phyloP scores from a whole-genome alignment of 2,888 invertebrate species.

The Mayetiola destructor region DNA sequence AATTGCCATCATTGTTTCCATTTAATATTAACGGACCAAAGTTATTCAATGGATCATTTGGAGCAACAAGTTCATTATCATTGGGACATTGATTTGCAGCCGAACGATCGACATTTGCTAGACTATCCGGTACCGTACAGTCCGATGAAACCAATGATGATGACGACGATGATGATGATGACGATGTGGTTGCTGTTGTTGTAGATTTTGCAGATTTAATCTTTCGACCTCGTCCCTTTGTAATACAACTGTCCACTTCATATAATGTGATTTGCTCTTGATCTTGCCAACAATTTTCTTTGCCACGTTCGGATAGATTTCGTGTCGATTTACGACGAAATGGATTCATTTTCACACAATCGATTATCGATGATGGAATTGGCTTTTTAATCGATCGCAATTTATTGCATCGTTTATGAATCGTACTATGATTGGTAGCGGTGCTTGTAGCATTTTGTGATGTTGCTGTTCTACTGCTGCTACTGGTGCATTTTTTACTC shows the following conservation, averaged over 20 bases:
- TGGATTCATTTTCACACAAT: conserved; percentile 16
- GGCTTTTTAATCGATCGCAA: background rate
- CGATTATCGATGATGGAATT: background rate
- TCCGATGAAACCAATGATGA: no score
- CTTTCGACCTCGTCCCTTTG: background rate
- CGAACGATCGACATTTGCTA: background rate
- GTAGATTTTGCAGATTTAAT: no score
- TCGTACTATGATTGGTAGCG: background rate
- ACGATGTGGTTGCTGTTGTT: background rate
- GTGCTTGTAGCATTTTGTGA: conserved; percentile 19
- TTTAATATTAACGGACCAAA: conserved; percentile 17
- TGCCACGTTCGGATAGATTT: conserved; percentile 18
- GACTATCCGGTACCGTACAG: background rate
- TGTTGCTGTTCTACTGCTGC: conserved; percentile 17
- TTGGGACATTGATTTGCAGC: background rate
- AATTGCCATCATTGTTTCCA: background rate
- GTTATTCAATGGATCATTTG: conserved; percentile 17
- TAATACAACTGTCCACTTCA: background rate
- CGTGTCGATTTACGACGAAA: conserved; percentile 16
- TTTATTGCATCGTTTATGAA: background rate
- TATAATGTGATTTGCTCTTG: conserved; percentile 20
- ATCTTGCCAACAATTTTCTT: conserved; percentile 24
- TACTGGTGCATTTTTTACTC: conserved; percentile 19
- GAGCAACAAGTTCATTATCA: background rate
- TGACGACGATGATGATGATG: no score